phyloP scores from a whole-genome alignment of 2,888 invertebrate species.

The Sericinus montela region DNA sequence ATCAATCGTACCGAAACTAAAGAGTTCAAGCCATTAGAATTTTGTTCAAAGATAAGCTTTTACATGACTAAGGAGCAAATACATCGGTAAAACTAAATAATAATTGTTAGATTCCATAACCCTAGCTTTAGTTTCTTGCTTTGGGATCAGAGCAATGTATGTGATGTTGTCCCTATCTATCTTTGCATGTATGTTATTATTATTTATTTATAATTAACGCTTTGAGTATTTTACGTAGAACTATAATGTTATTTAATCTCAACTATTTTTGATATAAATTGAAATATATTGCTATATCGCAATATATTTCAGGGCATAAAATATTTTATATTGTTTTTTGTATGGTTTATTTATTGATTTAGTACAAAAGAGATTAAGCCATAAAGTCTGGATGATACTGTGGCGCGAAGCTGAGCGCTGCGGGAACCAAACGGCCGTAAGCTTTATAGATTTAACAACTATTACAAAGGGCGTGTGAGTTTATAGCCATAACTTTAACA shows the following conservation, averaged over 20 bases:
- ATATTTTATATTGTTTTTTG: slow-evolving; percentile 51
- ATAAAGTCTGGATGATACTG: slow-evolving; percentile 55
- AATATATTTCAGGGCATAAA: no score
- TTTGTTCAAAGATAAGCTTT: neutral
- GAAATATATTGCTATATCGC: no score
- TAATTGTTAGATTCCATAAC: no score
- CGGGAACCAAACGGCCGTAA: slow-evolving; percentile 52
- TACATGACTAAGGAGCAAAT: neutral
- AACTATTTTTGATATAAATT: no score
- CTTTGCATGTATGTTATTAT: no score
- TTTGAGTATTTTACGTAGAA: neutral
- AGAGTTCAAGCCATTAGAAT: neutral
- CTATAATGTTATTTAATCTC: no score
- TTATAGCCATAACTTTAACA: slow-evolving; percentile 10
- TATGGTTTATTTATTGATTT: slow-evolving; percentile 67
- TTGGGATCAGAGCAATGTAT: no score
- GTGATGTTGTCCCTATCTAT: no score
- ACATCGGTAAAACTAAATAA: no score
- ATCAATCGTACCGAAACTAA: neutral
- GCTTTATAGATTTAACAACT: slow-evolving; percentile 52
- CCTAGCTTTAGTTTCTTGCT: no score
- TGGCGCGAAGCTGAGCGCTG: slow-evolving; percentile 61
- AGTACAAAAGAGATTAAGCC: slow-evolving; percentile 70
- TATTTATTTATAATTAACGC: no score
- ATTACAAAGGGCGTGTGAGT: slow-evolving; percentile 43